These are phyloP conservation scores for Drosophila erecta DNA, from an alignment of 1,140 invertebrate species.

Conservation along the genomic window DNA sequence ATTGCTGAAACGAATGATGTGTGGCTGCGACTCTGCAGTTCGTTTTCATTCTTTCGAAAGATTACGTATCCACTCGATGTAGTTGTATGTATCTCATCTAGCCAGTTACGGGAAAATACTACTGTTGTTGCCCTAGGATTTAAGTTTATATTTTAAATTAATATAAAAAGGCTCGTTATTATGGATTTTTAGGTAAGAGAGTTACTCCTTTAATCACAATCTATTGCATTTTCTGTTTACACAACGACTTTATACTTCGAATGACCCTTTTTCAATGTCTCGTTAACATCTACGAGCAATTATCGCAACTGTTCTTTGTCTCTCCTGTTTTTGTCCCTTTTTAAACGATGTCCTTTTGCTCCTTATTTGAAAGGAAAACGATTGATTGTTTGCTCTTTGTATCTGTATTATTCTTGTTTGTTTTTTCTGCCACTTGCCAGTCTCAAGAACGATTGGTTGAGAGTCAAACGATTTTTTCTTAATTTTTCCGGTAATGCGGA, in stretches of 20 bases:
- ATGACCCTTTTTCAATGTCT: constrained; percentile 28
- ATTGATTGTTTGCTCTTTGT: constrained; percentile 39
- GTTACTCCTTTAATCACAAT: no score
- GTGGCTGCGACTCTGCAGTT: constrained; percentile 36
- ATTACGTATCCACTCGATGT: neutral
- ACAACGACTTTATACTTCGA: neutral
- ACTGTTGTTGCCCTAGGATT: no score
- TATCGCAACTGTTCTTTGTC: constrained; percentile 31
- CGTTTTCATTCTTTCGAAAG: constrained; percentile 5
- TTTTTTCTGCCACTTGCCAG: constrained; percentile 3
- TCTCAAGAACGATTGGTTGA: constrained; percentile 19
- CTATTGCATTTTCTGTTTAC: neutral
- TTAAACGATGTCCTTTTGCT: constrained; percentile 8
- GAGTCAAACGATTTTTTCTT: constrained; percentile 7
- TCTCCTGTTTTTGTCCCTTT: constrained; percentile 9
- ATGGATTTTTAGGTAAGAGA: neutral
- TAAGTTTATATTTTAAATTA: no score
- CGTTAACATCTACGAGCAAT: constrained; percentile 36
- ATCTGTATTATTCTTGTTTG: constrained; percentile 17
- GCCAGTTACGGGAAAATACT: neutral
- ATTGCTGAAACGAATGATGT: constrained; percentile 57
- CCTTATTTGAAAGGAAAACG: constrained; percentile 18
- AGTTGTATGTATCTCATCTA: neutral
- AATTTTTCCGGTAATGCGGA: constrained; percentile 1
- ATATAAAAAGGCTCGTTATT: no score